Percentiles rank a stretch among this genome's conserved stretches.
phyloP scores from a whole-genome alignment of 2,113 vertebrate genomes.

The Aphyosemion australe region DNA sequence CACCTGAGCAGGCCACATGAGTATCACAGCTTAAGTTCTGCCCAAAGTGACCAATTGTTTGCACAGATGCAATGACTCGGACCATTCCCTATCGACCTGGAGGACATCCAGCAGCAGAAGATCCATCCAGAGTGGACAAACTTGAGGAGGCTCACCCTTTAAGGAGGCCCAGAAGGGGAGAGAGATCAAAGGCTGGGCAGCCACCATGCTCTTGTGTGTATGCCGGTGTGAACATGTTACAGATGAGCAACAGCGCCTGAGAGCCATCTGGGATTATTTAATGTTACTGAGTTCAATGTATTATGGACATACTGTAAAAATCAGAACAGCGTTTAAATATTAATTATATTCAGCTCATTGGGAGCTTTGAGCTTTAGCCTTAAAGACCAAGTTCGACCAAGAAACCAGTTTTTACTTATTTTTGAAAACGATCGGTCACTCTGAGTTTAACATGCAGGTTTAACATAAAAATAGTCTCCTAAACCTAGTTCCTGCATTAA shows the following conservation, averaged over 20 bases:
- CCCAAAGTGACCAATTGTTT: conserved; percentile 24
- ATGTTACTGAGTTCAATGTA: conserved; percentile 35
- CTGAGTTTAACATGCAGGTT: too few species aligned
- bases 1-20: conserved; percentile 22
- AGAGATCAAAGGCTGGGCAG: conserved; percentile 61
- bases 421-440: too few species aligned
- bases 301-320: conserved; percentile 16
- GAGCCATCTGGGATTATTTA: conserved; percentile 64
- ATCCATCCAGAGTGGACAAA: conserved; percentile 42
- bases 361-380: background rate
- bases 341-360: background rate
- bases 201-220: conserved; percentile 32
- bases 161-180: conserved; percentile 43
- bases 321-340: background rate
- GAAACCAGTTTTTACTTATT: too few species aligned
- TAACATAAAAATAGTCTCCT: too few species aligned
- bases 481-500: too few species aligned
- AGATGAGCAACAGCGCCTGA: conserved; percentile 67
- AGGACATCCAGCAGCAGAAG: conserved; percentile 38
- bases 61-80: conserved; percentile 32
- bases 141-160: conserved; percentile 32
- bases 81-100: conserved; percentile 41
- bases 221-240: conserved; percentile 63
- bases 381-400: too few species aligned
- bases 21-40: background rate